phyloP scores from a whole-genome alignment of 23 tunicate genomes.

The Ascidia mentula region DNA sequence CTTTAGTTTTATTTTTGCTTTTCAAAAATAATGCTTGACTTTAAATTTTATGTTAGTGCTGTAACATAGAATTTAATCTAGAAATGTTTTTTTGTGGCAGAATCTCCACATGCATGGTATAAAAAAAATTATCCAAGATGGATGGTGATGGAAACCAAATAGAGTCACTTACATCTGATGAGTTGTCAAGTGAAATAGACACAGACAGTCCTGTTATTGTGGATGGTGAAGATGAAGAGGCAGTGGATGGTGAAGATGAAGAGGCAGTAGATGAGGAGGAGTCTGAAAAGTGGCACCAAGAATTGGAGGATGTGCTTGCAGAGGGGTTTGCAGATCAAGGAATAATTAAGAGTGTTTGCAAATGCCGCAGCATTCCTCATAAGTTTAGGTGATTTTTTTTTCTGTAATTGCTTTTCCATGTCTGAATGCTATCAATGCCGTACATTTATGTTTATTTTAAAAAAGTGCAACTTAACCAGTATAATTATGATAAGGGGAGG shows the following conservation, averaged over 20 bases:
- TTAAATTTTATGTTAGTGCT: too few relatives aligned
- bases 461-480: too few relatives aligned
- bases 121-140: neutral
- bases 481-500: too few relatives aligned
- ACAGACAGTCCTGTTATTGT: conserved; percentile 1
- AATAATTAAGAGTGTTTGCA: conserved; percentile 68
- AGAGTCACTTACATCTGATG: neutral
- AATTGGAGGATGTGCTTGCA: conserved; percentile 52
- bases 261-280: conserved; percentile 17
- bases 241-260: neutral
- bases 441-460: too few relatives aligned
- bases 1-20: too few relatives aligned
- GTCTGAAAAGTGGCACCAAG: conserved; percentile 63
- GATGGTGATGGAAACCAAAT: neutral
- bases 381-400: conserved; percentile 63
- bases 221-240: neutral
- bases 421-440: too few relatives aligned
- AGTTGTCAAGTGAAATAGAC: neutral
- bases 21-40: too few relatives aligned
- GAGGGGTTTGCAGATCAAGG: conserved; percentile 86
- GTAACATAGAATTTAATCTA: too few relatives aligned
- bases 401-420: too few relatives aligned
- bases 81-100: too few relatives aligned
- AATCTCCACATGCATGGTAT: too few relatives aligned
- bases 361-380: conserved; percentile 58